These are phyloP conservation scores for Dysmachus trigonus DNA, from an alignment of 2,888 invertebrate species.

Conservation along the genomic window DNA sequence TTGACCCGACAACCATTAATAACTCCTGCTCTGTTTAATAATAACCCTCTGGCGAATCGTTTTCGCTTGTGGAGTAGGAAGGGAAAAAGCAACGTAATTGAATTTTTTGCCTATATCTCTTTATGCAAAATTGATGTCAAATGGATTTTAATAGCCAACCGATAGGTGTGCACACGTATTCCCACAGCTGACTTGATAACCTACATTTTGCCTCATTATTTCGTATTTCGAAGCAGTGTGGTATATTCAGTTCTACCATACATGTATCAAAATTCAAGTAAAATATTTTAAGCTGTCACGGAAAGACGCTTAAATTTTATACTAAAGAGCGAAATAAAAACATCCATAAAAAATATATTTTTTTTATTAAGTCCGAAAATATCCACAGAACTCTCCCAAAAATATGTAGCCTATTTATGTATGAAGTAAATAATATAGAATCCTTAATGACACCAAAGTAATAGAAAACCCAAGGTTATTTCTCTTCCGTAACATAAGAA, in stretches of 20 bases:
- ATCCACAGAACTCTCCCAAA: neutral
- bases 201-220: neutral
- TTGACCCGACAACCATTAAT: neutral
- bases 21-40: neutral
- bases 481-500: neutral
- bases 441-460: neutral
- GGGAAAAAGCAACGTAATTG: neutral
- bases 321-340: neutral
- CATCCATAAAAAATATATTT: neutral
- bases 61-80: neutral
- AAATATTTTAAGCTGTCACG: neutral
- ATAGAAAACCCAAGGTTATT: slow-evolving; percentile 1
- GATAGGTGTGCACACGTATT: neutral
- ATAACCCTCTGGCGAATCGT: neutral
- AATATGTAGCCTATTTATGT: neutral
- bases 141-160: neutral
- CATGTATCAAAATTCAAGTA: neutral
- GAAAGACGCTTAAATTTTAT: neutral
- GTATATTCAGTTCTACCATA: neutral
- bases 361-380: neutral
- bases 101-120: neutral
- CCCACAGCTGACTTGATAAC: neutral
- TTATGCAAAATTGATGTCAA: neutral
- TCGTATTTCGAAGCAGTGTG: neutral
- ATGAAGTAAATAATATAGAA: neutral